These are phyloP conservation scores for Procavia capensis DNA, from an alignment of 2,113 vertebrate species.

Conservation along the genomic window DNA sequence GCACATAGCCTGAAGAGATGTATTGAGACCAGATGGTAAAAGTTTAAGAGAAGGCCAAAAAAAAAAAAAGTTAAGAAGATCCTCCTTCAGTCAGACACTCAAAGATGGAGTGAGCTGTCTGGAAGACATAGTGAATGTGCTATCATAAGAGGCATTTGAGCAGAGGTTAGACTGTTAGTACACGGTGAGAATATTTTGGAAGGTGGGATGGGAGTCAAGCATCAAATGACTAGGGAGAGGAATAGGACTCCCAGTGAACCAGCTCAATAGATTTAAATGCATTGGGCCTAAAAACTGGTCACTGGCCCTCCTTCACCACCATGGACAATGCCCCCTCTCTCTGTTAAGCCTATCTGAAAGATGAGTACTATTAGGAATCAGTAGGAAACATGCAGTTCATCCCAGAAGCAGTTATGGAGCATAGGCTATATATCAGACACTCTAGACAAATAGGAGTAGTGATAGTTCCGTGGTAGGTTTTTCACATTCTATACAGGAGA, in stretches of 20 bases:
- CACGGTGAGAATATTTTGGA: slow-evolving; percentile 31
- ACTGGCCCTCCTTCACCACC: not conserved
- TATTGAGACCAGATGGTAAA: slow-evolving; percentile 36
- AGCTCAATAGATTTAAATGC: slow-evolving; percentile 7
- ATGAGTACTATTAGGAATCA: not conserved
- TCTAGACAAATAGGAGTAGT: not conserved
- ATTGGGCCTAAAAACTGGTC: not conserved
- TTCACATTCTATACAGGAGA: not conserved
- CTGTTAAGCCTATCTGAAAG: not conserved
- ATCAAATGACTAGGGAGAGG: not conserved
- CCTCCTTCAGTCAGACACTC: not conserved
- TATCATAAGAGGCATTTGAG: slow-evolving; percentile 35
- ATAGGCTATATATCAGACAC: not conserved
- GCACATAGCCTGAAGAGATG: slow-evolving; percentile 15
- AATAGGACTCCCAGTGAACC: not conserved
- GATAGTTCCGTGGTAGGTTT: not conserved
- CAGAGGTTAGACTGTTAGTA: not conserved
- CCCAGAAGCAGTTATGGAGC: not conserved
- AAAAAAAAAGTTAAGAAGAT: not conserved
- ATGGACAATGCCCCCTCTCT: not conserved
- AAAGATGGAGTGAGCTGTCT: not conserved
- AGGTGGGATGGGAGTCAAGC: not conserved
- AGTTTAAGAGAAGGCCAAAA: not conserved
- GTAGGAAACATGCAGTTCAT: not conserved
- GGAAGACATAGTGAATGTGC: not conserved